Base-by-base conservation (phyloP, 2,888 invertebrate genomes). In the Scaptomyza polygonia region DNA sequence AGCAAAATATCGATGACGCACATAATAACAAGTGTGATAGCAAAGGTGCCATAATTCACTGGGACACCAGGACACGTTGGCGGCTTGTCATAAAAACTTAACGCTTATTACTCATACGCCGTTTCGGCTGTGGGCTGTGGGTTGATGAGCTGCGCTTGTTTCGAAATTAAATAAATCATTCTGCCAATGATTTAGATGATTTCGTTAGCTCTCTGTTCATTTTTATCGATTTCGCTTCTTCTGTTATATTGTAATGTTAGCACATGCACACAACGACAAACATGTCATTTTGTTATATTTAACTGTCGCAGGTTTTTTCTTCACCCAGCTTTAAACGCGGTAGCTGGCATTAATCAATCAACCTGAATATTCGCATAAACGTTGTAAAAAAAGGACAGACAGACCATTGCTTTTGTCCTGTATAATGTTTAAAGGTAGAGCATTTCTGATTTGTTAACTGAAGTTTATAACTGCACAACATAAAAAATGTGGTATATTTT, bases 131-230 rank as follows among this genome's bases (percentile, higher is more conserved):
- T 21, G 18, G 21, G 11, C 18, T 9, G 32, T 14, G 27, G 14
- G 16, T 57, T 63, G 58, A 51, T 53, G 48, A 70, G 54, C 49
- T 34, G 25, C 25, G 32, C 34, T 57, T 59, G 27, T 56, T 32
- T 47, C 51, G 55, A 67, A 67, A 76, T 83, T 66, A 69, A 72
- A 86, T 82, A 79, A 74, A 83, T 86, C 71, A 79, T 86, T 68
- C 63, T 70, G 56, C 59, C 77, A 67, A 70, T 66, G 67, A 65
- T 54, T 79, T 57, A 53, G 34, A 71, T 65, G 54, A 59, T 66
- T 61, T 48, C 30, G 55, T 12, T 9, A 1, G 16, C 39, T 16
- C 9, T 12, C 30, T 36, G 25, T 25, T 25, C 9, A 9, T 8
- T 53, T 18, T 30, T 78, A 64, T 69, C 59, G 73, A 77, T 72